phyloP scores from a whole-genome alignment of 1,140 invertebrate genomes.

The Drosophila malerkotliana region DNA sequence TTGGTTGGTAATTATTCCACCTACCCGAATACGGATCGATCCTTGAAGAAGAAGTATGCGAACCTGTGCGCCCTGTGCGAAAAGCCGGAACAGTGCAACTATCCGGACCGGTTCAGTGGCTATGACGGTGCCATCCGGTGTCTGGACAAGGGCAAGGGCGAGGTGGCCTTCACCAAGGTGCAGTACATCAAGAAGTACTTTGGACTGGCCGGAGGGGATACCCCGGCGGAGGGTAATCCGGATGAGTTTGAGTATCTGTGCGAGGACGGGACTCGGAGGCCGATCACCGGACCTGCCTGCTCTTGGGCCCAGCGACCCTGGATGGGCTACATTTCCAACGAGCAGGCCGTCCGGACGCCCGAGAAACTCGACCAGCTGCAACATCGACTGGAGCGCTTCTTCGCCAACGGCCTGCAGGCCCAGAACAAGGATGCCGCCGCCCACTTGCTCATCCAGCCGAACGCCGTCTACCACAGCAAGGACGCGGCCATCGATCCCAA shows the following conservation, averaged over 20 bases:
- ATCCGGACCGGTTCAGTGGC: slow-evolving; percentile 92
- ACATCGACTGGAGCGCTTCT: slow-evolving; percentile 74
- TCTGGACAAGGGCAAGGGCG: slow-evolving; percentile 90
- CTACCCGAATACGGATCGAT: slow-evolving; percentile 88
- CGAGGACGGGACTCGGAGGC: slow-evolving; percentile 90
- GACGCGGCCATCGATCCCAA: slow-evolving; percentile 86
- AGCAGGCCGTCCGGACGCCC: slow-evolving; percentile 85
- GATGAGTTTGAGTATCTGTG: slow-evolving; percentile 90
- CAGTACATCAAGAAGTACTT: slow-evolving; percentile 91
- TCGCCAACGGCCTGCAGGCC: slow-evolving; percentile 71
- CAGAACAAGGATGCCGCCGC: slow-evolving; percentile 72
- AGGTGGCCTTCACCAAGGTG: slow-evolving; percentile 94
- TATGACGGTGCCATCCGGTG: slow-evolving; percentile 93
- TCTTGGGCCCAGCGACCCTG: slow-evolving; percentile 92
- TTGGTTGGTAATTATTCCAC: slow-evolving; percentile 92
- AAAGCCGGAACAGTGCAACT: slow-evolving; percentile 90
- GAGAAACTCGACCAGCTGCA: slow-evolving; percentile 78
- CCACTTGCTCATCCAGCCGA: slow-evolving; percentile 86
- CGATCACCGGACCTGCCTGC: slow-evolving; percentile 88
- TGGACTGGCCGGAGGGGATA: slow-evolving; percentile 84
- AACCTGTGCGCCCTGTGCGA: slow-evolving; percentile 91
- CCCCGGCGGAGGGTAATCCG: slow-evolving; percentile 84
- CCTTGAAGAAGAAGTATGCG: slow-evolving; percentile 88
- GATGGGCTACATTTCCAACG: slow-evolving; percentile 89
- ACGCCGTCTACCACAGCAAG: slow-evolving; percentile 87